Percentiles rank a stretch among this genome's conserved stretches.
These are phyloP conservation scores for Monopterus albus DNA, from an alignment of 2,113 vertebrate genomes.

Conservation along the genomic window DNA sequence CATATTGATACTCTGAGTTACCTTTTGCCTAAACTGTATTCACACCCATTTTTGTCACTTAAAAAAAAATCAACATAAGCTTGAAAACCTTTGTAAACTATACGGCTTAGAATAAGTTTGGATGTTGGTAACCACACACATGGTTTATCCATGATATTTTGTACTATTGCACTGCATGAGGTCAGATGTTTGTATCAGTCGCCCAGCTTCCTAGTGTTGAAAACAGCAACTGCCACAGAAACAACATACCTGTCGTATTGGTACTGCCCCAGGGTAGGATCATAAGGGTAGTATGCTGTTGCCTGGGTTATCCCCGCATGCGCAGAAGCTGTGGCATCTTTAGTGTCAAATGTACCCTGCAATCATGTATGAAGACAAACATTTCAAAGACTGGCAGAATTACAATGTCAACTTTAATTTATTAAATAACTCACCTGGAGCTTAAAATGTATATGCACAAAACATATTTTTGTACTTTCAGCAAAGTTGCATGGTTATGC, in stretches of 20 bases:
- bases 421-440: background rate
- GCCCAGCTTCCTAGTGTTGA: background rate
- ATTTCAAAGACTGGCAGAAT: constrained; percentile 8
- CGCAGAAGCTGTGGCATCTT: constrained; percentile 91
- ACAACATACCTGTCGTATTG: constrained; percentile 94
- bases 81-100: background rate
- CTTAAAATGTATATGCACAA: background rate
- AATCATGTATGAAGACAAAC: constrained; percentile 57
- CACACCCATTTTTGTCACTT: background rate
- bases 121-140: background rate
- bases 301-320: constrained; percentile 93
- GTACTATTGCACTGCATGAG: too few relatives aligned
- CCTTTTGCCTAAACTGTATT: background rate
- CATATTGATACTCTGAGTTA: background rate
- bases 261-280: constrained; percentile 94
- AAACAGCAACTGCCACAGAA: background rate
- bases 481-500: too few relatives aligned
- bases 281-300: constrained; percentile 94
- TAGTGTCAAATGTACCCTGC: constrained; percentile 94
- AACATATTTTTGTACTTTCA: too few relatives aligned
- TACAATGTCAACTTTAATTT: background rate
- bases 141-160: background rate
- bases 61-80: background rate
- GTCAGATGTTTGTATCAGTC: background rate
- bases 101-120: background rate